A percentile compares a stretch with the other conserved stretches of the same genome.
phyloP scores from a whole-genome alignment of 2,888 invertebrate genomes.

The Actias luna region DNA sequence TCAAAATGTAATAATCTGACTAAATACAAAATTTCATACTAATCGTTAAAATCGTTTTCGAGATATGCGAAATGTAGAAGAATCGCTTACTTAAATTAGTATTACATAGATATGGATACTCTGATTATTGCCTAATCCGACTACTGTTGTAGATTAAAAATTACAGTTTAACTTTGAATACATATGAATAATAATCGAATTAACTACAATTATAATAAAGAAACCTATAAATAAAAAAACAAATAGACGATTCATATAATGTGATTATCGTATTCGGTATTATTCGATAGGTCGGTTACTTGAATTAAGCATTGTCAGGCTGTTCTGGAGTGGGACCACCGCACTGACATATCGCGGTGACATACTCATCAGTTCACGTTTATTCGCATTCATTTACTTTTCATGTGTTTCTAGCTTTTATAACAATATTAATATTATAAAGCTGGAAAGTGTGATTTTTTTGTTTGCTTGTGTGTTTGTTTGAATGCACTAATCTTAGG shows the following conservation, averaged over 20 bases:
- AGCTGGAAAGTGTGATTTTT: no score
- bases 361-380: neutral
- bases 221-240: neutral
- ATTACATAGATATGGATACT: no score
- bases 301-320: neutral
- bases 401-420: neutral
- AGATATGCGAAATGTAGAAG: no score
- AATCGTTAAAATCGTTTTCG: no score
- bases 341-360: neutral
- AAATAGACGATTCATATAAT: neutral
- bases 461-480: no score
- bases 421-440: no score
- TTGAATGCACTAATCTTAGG: no score
- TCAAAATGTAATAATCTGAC: no score
- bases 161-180: neutral
- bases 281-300: neutral
- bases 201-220: neutral
- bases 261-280: neutral
- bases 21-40: no score
- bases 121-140: no score
- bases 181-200: neutral
- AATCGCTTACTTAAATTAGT: no score
- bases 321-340: neutral
- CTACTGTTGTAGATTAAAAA: neutral
- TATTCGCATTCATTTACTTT: constrained; percentile 1